Evolutionary conservation across 2,797 vertebrate genomes (phyloP).

Genomic region (Taenioides sp.): DNA sequence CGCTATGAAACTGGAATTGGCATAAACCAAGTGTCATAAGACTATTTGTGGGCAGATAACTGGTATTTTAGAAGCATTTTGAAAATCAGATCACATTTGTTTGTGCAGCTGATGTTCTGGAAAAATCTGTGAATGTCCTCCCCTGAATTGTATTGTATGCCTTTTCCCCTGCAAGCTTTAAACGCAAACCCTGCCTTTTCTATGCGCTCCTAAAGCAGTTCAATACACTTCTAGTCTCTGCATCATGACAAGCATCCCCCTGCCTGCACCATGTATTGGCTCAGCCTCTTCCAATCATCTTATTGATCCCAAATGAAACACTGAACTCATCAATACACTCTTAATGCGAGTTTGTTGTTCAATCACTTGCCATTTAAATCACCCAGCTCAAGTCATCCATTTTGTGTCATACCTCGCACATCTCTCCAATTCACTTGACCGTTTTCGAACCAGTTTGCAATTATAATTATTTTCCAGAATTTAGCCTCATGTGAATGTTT

Average conservation of each 20-base stretch:
- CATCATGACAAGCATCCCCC: conserved; percentile 40
- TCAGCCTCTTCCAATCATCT: conserved; percentile 71
- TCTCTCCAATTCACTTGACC: conserved; percentile 70
- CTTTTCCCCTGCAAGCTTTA: conserved; percentile 15
- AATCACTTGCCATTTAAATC: conserved; percentile 82
- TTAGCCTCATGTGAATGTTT: conserved; percentile 27
- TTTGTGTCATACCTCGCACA: conserved; percentile 69
- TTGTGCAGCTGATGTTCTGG: not conserved
- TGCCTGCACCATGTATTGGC: conserved; percentile 63
- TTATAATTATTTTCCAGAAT: conserved; percentile 62
- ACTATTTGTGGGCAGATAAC: too few relatives aligned
- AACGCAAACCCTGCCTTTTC: conserved; percentile 42
- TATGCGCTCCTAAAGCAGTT: conserved; percentile 33
- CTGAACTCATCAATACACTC: conserved; percentile 78
- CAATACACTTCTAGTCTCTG: conserved; percentile 48
- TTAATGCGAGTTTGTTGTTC: conserved; percentile 83
- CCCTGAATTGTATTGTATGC: conserved; percentile 6
- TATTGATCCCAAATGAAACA: conserved; percentile 81
- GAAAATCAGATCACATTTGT: not conserved
- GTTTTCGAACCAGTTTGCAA: conserved; percentile 61
- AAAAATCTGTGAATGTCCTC: not conserved
- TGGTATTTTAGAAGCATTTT: not conserved
- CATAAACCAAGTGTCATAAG: too few relatives aligned
- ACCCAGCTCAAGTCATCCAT: conserved; percentile 66
- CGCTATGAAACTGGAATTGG: too few relatives aligned